Evolutionary conservation across 2,888 invertebrate species (phyloP).

Genomic region (Tethea ocularis): DNA sequence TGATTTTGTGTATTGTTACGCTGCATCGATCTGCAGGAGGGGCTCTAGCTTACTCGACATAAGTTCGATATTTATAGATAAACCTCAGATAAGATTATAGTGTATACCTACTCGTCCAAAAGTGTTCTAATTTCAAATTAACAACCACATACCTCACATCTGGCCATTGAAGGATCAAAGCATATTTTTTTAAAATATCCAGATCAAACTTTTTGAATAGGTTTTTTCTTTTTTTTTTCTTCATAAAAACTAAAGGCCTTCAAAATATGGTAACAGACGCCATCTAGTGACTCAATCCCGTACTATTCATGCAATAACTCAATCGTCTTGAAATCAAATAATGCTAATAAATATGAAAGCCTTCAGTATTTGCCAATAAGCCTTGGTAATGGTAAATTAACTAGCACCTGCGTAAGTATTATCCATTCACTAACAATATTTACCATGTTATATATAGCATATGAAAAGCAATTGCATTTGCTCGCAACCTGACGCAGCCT

Average conservation of each 20-base stretch:
- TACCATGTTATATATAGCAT: constrained; percentile 16
- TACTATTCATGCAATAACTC: background rate
- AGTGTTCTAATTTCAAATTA: no score
- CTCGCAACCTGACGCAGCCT: constrained; percentile 41
- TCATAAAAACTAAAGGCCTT: background rate
- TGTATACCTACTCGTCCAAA: no score
- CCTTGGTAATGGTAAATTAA: no score
- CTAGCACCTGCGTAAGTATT: no score
- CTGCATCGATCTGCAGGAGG: constrained; percentile 11
- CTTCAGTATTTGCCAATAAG: background rate
- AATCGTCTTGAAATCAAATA: background rate
- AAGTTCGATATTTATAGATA: no score
- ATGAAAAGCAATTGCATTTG: constrained; percentile 60
- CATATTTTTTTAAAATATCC: no score
- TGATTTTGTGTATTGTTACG: constrained; percentile 51
- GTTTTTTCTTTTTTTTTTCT: no score
- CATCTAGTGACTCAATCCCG: background rate
- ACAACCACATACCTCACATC: no score
- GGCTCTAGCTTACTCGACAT: background rate
- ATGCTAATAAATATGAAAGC: background rate
- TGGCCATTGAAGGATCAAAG: no score
- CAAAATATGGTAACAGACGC: background rate
- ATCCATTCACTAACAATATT: background rate
- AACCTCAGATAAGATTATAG: no score
- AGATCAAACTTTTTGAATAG: no score